Evolutionary conservation across 1,140 invertebrate genomes (phyloP).

Genomic region (Armadillidium nasatum): DNA sequence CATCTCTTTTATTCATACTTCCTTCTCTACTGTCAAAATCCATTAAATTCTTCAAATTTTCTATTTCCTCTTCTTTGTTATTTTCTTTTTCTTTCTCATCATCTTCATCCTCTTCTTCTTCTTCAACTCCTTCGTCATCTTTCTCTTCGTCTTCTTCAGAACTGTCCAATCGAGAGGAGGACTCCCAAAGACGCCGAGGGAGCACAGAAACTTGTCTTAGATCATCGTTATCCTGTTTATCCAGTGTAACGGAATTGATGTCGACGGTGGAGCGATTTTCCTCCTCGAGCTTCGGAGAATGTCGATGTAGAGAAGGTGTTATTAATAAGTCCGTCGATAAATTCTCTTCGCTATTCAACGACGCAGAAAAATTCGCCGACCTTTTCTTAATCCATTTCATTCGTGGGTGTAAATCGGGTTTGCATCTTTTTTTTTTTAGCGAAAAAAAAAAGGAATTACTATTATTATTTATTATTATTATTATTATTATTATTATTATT

Average conservation of each 20-base stretch:
- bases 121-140: not conserved
- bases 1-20: no score
- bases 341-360: not conserved
- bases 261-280: not conserved
- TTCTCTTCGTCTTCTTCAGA: not conserved
- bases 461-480: no score
- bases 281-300: no score
- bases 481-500: no score
- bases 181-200: no score
- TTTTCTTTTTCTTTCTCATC: constrained; percentile 23
- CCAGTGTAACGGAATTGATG: not conserved
- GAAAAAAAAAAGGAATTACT: not conserved
- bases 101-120: constrained; percentile 1
- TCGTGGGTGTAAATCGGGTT: constrained; percentile 36
- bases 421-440: constrained; percentile 63
- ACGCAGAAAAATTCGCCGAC: constrained; percentile 20
- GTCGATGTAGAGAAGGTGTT: no score
- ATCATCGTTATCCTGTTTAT: not conserved
- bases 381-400: constrained; percentile 43
- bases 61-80: constrained; percentile 40
- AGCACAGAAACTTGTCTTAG: no score
- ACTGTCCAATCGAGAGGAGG: not conserved
- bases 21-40: no score
- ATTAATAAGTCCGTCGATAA: not conserved
- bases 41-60: constrained; percentile 48